phyloP scores from a whole-genome alignment of 2,888 invertebrate species.

The Lamproptera curius region DNA sequence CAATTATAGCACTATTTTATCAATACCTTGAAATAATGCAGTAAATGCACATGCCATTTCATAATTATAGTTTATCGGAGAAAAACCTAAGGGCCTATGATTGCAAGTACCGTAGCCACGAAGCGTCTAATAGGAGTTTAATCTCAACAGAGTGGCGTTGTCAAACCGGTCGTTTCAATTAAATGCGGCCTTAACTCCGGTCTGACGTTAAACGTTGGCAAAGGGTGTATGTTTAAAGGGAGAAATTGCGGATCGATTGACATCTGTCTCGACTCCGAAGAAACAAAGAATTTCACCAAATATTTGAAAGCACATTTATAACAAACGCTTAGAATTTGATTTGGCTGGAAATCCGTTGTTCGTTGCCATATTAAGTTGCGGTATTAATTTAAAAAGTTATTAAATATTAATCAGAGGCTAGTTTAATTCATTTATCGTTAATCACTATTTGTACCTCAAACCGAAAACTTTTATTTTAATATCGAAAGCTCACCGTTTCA shows the following conservation, averaged over 20 bases:
- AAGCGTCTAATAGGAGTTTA: slow-evolving; percentile 44
- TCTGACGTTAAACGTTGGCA: slow-evolving; percentile 11
- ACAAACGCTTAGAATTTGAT: too few species aligned
- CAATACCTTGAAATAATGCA: background rate
- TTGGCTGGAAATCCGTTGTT: too few species aligned
- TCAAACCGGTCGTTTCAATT: slow-evolving; percentile 37
- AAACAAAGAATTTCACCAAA: background rate
- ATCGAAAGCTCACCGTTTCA: too few species aligned
- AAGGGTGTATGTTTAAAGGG: slow-evolving; percentile 3
- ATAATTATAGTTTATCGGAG: background rate
- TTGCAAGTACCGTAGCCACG: slow-evolving; percentile 23
- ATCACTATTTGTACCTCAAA: too few species aligned
- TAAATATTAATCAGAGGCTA: too few species aligned
- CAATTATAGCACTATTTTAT: background rate
- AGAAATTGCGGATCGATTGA: background rate
- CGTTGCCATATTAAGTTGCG: too few species aligned
- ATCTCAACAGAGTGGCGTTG: slow-evolving; percentile 31
- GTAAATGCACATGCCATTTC: slow-evolving; percentile 1
- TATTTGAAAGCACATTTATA: too few species aligned
- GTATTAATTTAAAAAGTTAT: too few species aligned
- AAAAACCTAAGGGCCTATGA: slow-evolving; percentile 17
- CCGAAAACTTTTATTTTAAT: too few species aligned
- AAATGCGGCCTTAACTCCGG: slow-evolving; percentile 30
- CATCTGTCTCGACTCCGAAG: background rate
- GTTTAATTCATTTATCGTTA: too few species aligned